Base-by-base conservation (phyloP, 2,888 invertebrate species). In the Mechanitis messenoides region DNA sequence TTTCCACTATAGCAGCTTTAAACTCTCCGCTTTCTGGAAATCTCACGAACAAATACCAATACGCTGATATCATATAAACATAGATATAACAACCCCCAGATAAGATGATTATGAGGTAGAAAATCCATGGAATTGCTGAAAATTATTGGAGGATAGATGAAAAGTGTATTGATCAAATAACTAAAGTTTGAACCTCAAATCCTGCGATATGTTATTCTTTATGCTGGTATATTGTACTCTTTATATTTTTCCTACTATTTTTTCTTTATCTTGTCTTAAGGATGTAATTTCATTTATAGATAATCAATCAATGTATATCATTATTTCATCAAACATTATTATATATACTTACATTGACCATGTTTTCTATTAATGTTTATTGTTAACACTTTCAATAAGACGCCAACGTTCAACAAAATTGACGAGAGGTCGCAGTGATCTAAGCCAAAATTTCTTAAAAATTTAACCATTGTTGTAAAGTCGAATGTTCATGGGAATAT, bases 21-120 rank as follows among this genome's bases (percentile, higher is more conserved):
- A 75, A 59, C 61, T 81, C 74, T 0, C 76, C 74, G 0, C 75
- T 76, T 60, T 74, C 67, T 3, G 64, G 64, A 42, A 74, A 75
- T 6, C 69, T 68, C 63, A 72, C 69, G 61, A 79, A 74, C 2
- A 78, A 70, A 64, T 77, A 78, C 83, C 82, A 83, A 5, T 72
- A 1, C 65, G 73, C 73, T 1, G 78, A 80, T 33, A 81, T 33
- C 31, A 79, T 63, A 62, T 78, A 84, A 2, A 72, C 72, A 70
- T 83, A 83, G 63, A 76, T 72, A 61, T 83, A 84, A 6, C 69
- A 64, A 0, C 60, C 4, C 0, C 66, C 53, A 3, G 11, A 68
- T 20, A n/a, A 66, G 7, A 47, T 6, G 0, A 72, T 72, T 7
- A 75, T 0, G 1, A 81, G 7, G 68, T 82, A 79, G 57, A 69